Conservation (phyloP, 2,888 invertebrate genomes). For the Eilema depressum region DNA sequence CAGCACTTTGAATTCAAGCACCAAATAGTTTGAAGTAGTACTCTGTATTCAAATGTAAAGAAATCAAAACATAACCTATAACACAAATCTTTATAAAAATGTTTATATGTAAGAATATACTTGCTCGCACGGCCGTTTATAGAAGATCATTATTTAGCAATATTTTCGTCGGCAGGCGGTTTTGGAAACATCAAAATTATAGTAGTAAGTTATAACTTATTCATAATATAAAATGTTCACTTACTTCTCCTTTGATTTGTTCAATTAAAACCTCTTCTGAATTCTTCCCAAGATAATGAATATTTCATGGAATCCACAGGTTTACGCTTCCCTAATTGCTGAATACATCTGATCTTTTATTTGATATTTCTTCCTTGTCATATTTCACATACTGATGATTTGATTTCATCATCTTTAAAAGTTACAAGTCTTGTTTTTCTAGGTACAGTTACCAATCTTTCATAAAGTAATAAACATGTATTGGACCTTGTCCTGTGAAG, state of each 20-base stretch:
- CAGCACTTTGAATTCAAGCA: background rate
- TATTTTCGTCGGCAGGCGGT: constrained; percentile 12
- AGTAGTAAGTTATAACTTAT: constrained; percentile 37
- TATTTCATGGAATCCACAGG: background rate
- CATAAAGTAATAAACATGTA: too few relatives aligned
- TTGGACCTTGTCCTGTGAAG: too few relatives aligned
- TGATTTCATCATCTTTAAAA: background rate
- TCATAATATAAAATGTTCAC: background rate
- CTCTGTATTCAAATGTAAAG: background rate
- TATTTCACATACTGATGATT: background rate
- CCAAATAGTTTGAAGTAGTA: too few relatives aligned
- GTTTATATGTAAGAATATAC: constrained; percentile 40
- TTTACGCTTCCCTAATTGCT: background rate
- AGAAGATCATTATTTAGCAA: constrained; percentile 31
- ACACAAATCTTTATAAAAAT: constrained; percentile 23
- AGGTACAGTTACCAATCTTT: too few relatives aligned
- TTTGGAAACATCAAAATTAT: constrained; percentile 16
- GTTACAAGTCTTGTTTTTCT: background rate
- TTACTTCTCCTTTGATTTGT: background rate
- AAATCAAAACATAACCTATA: constrained; percentile 46
- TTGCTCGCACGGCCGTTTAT: constrained; percentile 22
- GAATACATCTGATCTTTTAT: background rate
- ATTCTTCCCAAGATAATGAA: background rate
- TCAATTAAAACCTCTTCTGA: background rate
- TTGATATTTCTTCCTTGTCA: background rate